Percentiles rank a stretch among this genome's conserved stretches.
phyloP scores from a whole-genome alignment of 2,797 vertebrate species.

The Chiroxiphia lanceolata region DNA sequence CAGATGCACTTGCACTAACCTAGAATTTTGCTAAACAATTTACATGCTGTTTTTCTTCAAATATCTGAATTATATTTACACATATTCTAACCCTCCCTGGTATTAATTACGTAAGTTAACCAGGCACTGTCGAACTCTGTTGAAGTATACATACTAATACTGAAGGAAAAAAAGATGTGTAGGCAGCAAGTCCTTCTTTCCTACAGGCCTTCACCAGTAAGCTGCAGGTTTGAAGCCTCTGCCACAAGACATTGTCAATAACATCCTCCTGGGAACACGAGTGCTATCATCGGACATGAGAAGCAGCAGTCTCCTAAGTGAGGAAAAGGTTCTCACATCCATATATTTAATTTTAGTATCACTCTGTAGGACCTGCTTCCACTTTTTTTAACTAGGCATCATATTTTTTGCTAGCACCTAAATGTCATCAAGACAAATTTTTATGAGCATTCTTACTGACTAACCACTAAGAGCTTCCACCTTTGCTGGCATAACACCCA shows the following conservation, averaged over 20 bases:
- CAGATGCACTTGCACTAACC: background rate
- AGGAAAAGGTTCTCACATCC: background rate
- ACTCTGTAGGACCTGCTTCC: background rate
- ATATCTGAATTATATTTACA: background rate
- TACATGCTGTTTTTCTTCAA: background rate
- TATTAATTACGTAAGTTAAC: background rate
- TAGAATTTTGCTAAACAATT: background rate
- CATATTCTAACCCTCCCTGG: background rate
- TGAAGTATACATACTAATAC: background rate
- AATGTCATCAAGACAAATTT: constrained; percentile 19
- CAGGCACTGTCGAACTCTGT: background rate
- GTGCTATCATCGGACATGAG: background rate
- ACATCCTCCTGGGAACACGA: background rate
- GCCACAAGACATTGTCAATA: background rate
- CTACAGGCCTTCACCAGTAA: background rate
- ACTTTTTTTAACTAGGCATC: background rate
- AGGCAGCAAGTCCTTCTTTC: background rate
- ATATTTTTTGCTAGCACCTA: constrained; percentile 3
- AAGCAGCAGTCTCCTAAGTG: background rate
- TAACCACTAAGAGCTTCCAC: constrained; percentile 48
- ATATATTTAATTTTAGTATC: background rate
- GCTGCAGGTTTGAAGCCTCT: background rate
- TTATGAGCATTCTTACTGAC: constrained; percentile 17
- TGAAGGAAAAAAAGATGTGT: background rate
- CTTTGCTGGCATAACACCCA: constrained; percentile 48